Evolutionary conservation across 1,140 invertebrate species (phyloP), one percentile per base, ranked within the genome.

Genomic region (Brachionus koreanus): DNA sequence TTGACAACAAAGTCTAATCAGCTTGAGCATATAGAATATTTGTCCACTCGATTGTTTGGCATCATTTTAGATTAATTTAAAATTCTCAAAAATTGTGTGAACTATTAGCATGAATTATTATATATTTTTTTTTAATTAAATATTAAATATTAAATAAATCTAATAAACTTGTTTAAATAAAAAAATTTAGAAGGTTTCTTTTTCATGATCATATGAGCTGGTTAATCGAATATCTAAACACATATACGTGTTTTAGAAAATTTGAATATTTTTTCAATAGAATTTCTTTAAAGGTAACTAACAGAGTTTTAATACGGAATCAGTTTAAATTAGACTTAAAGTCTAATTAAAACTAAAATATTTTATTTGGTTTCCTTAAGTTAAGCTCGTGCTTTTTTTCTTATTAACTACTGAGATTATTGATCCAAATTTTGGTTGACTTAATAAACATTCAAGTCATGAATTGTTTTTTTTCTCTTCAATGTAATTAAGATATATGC

Each of bases 211-310:
- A 57, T 9, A 57, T 7, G 29, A 57, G 49, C 49, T 57, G 49
- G 49, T 57, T 57, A 57, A 57, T 57, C 49, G 49, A 57, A 57
- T 57, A 57, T 57, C 49, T 57, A 57, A 57, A 57, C 49, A 57
- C 49, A 57, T 57, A 57, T 57, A 57, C 2, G 49, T 57, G 49
- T 57, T 19, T 57, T 25, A 3, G 19, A 0, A 57, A 57, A 57
- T 57, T 57, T 57, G 49, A 57, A 57, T 57, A 57, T 57, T 19
- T 57, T 23, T 57, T 57, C 49, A 57, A 57, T 19, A 57, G n/a
- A 57, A 19, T 57, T 57, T 49, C 43, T 49, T 23, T 19, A 57
- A 57, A 57, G 49, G 49, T 57, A 57, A 57, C 19, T 23, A 57
- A 9, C 49, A 16, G 49, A 57, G 49, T 57, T 57, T n/a, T 57